phyloP scores from a whole-genome alignment of 2,113 vertebrate species.

The Halcyon malimbica region DNA sequence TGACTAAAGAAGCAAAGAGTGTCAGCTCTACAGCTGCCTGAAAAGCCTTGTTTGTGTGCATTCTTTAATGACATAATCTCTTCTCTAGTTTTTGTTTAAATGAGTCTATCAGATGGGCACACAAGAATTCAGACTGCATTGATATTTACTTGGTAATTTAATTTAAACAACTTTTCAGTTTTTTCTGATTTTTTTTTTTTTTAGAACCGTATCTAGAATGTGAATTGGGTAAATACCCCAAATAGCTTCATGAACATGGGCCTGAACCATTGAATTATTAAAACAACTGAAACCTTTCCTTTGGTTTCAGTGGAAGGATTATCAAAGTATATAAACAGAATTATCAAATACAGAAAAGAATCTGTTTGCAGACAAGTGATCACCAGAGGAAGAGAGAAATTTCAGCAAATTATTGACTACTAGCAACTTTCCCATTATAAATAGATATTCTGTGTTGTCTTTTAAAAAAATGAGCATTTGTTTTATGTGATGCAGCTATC shows the following conservation, averaged over 20 bases:
- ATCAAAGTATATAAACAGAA: neutral
- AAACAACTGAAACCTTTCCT: neutral
- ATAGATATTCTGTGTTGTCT: neutral
- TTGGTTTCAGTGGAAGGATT: neutral
- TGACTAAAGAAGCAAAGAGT: neutral
- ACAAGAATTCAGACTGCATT: neutral
- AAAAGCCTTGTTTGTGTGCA: neutral
- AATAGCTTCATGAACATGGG: neutral
- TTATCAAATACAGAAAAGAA: neutral
- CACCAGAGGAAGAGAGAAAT: neutral
- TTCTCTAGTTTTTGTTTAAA: slow-evolving; percentile 6
- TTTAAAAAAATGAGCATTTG: neutral
- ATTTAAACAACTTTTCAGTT: neutral
- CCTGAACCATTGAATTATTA: neutral
- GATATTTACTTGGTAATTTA: neutral
- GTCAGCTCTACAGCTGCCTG: neutral
- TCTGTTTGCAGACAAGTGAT: neutral
- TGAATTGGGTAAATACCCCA: neutral
- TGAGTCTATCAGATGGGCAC: slow-evolving; percentile 8
- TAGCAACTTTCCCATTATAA: neutral
- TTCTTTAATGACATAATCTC: slow-evolving; percentile 4
- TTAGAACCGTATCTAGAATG: neutral
- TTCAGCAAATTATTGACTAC: neutral
- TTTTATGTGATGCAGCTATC: neutral
- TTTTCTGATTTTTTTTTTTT: neutral